Conservation (phyloP, 2,113 vertebrate species). For the Progne subis region DNA sequence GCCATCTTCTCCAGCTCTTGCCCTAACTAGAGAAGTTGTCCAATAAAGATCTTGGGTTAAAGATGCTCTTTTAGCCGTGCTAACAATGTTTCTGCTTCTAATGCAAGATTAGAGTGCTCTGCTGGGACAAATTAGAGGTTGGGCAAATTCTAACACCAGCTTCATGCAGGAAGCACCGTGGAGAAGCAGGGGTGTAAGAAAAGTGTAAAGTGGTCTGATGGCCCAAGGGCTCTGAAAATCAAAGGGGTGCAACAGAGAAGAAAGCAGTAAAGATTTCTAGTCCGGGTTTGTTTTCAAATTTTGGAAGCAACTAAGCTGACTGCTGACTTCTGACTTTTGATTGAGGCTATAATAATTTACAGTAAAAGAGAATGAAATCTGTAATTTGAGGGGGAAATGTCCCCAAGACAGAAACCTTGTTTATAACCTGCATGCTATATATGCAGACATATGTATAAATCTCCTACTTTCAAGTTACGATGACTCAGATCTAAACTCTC, state of each 20-base stretch:
- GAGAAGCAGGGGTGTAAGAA: neutral
- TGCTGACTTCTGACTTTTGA: neutral
- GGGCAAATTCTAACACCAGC: neutral
- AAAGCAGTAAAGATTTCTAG: neutral
- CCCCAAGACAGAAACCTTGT: neutral
- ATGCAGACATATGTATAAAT: neutral
- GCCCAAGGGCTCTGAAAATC: neutral
- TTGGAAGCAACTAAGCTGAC: neutral
- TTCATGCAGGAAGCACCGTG: neutral
- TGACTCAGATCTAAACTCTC: conserved; percentile 47
- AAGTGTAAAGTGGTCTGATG: neutral
- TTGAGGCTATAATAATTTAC: neutral
- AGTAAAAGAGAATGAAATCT: neutral
- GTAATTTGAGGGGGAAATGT: neutral
- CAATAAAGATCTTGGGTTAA: neutral
- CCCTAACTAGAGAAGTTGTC: neutral
- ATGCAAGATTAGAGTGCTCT: neutral
- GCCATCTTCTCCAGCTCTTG: neutral
- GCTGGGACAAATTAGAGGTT: neutral
- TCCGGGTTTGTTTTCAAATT: neutral
- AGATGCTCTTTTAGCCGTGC: neutral
- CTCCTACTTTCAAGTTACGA: neutral
- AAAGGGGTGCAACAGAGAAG: neutral
- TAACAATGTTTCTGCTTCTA: neutral
- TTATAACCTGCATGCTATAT: neutral